Evolutionary conservation across 2,888 invertebrate genomes (phyloP).

Genomic region (Desoria tigrina): DNA sequence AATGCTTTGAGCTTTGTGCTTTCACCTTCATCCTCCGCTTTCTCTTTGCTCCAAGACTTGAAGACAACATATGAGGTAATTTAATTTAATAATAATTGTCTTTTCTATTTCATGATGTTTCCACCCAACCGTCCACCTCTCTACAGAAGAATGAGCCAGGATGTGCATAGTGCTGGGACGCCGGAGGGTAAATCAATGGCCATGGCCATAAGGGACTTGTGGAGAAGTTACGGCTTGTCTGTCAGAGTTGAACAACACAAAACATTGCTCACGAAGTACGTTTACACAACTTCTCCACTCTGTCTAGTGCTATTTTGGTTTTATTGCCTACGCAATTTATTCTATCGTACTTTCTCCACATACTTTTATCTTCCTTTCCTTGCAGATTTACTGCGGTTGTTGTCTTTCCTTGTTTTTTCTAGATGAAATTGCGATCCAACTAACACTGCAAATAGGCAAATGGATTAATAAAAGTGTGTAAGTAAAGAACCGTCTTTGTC

Average conservation of each 20-base stretch:
- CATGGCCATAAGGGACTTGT: conserved; percentile 51
- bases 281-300: conserved; percentile 11
- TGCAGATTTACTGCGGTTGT: conserved; percentile 11
- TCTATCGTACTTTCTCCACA: conserved; percentile 1
- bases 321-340: conserved; percentile 18
- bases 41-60: neutral
- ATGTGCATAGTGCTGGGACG: conserved; percentile 50
- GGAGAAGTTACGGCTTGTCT: conserved; percentile 53
- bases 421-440: too few relatives aligned
- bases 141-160: conserved; percentile 52
- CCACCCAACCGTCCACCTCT: neutral
- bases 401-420: too few relatives aligned
- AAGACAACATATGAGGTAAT: conserved; percentile 13
- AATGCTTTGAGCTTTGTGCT: neutral
- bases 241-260: conserved; percentile 53
- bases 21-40: conserved; percentile 1
- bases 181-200: conserved; percentile 52
- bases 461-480: too few relatives aligned
- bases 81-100: conserved; percentile 27
- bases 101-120: conserved; percentile 8
- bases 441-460: too few relatives aligned
- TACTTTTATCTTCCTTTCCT: conserved; percentile 5
- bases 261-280: conserved; percentile 50
- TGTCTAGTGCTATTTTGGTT: neutral
- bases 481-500: too few relatives aligned